These are phyloP conservation scores for Acridotheres tristis DNA, from an alignment of 2,797 vertebrate species.

Conservation along the genomic window DNA sequence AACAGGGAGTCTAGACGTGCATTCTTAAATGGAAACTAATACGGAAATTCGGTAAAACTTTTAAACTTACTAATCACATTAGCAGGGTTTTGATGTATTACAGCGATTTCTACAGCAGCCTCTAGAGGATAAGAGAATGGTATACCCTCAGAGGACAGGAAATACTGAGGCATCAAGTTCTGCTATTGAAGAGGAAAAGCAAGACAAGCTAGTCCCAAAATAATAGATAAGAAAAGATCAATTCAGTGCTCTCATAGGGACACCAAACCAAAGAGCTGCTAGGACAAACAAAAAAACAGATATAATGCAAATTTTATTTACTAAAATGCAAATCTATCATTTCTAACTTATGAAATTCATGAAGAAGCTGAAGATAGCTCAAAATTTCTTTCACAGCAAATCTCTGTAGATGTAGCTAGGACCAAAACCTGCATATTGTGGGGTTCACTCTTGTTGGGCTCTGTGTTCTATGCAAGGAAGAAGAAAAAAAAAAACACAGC, in stretches of 20 bases:
- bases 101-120: background rate
- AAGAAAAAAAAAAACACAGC: rapidly evolving
- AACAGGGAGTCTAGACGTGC: background rate
- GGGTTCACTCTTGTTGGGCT: background rate
- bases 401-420: background rate
- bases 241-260: background rate
- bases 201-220: background rate
- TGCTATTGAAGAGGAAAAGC: background rate
- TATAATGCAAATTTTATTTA: background rate
- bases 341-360: background rate
- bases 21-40: background rate
- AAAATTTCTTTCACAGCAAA: background rate
- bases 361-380: background rate
- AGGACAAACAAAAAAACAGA: background rate
- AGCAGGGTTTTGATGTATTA: background rate
- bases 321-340: background rate
- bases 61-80: background rate
- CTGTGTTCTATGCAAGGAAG: background rate
- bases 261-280: background rate
- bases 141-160: background rate
- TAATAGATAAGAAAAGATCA: background rate
- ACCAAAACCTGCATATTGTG: background rate
- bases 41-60: background rate
- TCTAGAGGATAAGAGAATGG: background rate
- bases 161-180: background rate